Percentiles rank a stretch among this genome's conserved stretches.
phyloP scores from a whole-genome alignment of 2,888 invertebrate genomes.

The Allophyes oxyacanthae region DNA sequence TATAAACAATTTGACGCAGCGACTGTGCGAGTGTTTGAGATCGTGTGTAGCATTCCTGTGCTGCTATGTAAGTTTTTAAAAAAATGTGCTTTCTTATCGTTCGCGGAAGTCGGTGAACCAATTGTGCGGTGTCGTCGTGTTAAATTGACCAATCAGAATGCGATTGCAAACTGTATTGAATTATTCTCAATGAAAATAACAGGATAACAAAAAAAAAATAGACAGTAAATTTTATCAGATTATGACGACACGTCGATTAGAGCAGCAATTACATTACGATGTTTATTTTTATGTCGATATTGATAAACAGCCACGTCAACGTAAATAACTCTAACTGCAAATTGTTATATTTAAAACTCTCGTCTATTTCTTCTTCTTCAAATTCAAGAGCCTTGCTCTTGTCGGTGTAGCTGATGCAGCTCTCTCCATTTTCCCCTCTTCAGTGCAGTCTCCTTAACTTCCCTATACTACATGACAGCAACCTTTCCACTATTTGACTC shows the following conservation, averaged over 20 bases:
- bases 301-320: conserved; percentile 23
- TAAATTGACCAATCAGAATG: conserved; percentile 24
- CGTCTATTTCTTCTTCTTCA: no score
- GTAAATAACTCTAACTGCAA: conserved; percentile 19
- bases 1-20: conserved; percentile 62
- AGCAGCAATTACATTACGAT: conserved; percentile 28
- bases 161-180: no score
- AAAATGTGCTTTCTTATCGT: conserved; percentile 5
- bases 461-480: no score
- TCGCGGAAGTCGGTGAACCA: conserved; percentile 13
- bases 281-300: conserved; percentile 36
- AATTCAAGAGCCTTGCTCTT: no score
- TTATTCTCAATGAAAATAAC: no score
- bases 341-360: background rate
- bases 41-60: conserved; percentile 65
- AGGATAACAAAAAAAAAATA: background rate
- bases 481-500: no score
- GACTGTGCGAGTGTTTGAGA: conserved; percentile 64
- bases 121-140: conserved; percentile 8
- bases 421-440: no score
- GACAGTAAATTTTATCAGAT: conserved; percentile 25
- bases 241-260: conserved; percentile 20
- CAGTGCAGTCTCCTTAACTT: no score
- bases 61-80: conserved; percentile 69
- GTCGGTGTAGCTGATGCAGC: no score